These are phyloP conservation scores for Paradoxurus hermaphroditus DNA, from an alignment of 2,113 vertebrate genomes.

Conservation along the genomic window DNA sequence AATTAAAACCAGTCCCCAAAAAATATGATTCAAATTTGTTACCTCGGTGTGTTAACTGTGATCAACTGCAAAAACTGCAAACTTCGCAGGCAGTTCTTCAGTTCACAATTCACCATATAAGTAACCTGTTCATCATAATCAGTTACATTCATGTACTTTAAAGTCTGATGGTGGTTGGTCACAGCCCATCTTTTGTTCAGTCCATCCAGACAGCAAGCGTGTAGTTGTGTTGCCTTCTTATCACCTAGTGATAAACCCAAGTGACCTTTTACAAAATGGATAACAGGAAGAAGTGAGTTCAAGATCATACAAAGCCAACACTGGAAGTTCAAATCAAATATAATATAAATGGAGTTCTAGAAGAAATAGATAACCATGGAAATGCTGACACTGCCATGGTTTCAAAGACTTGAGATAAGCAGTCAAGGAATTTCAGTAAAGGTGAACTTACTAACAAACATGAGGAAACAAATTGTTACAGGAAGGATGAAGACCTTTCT, in stretches of 20 bases:
- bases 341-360: not conserved
- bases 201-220: fast-evolving
- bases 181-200: not conserved
- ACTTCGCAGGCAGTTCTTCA: not conserved
- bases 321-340: not conserved
- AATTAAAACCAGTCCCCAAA: not conserved
- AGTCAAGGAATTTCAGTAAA: not conserved
- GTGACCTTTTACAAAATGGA: not conserved
- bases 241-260: not conserved
- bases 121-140: not conserved
- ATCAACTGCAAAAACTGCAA: not conserved
- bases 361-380: not conserved
- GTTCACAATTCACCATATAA: not conserved
- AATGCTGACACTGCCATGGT: not conserved
- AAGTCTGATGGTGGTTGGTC: not conserved
- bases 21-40: not conserved
- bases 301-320: not conserved
- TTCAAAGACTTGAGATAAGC: not conserved
- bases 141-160: not conserved
- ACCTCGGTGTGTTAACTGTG: not conserved
- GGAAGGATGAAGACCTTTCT: not conserved
- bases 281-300: not conserved
- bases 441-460: not conserved
- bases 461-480: no score
- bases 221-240: not conserved